A percentile compares a stretch with the other conserved stretches of the same genome.
phyloP scores from a whole-genome alignment of 2,113 vertebrate species.

The Casuarius casuarius region DNA sequence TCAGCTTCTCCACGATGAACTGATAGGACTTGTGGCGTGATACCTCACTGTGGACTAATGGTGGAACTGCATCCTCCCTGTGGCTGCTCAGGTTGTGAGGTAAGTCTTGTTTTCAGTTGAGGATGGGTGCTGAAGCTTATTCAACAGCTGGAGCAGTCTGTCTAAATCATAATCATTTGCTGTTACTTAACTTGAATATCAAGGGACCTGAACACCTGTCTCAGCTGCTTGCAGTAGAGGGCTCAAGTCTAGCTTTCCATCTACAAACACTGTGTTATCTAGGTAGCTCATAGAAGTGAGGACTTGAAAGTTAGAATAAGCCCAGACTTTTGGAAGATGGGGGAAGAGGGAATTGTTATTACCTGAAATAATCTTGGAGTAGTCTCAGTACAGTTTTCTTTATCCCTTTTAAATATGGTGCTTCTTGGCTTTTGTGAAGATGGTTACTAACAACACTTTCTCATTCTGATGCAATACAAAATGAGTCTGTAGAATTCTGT shows the following conservation, averaged over 20 bases:
- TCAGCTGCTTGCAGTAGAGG: accelerated
- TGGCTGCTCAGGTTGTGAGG: neutral
- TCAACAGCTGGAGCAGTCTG: neutral
- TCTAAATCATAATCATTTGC: neutral
- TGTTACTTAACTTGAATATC: neutral
- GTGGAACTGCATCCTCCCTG: neutral
- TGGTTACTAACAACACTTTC: neutral
- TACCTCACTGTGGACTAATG: accelerated
- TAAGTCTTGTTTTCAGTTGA: neutral
- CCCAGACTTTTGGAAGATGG: neutral
- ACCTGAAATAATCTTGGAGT: neutral
- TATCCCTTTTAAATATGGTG: neutral
- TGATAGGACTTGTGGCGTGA: accelerated
- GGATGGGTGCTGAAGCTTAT: neutral
- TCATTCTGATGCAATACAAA: neutral
- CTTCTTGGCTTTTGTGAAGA: neutral
- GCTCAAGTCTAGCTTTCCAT: neutral
- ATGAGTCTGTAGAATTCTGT: neutral
- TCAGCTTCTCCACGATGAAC: neutral
- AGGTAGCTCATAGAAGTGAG: neutral
- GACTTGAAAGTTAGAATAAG: neutral
- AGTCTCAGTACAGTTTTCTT: neutral
- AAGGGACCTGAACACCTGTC: neutral
- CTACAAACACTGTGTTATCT: neutral
- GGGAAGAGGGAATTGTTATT: neutral